Evolutionary conservation across 2,797 vertebrate species (phyloP), one percentile per base, ranked within the genome.

Genomic region (Lithobates sylvaticus): DNA sequence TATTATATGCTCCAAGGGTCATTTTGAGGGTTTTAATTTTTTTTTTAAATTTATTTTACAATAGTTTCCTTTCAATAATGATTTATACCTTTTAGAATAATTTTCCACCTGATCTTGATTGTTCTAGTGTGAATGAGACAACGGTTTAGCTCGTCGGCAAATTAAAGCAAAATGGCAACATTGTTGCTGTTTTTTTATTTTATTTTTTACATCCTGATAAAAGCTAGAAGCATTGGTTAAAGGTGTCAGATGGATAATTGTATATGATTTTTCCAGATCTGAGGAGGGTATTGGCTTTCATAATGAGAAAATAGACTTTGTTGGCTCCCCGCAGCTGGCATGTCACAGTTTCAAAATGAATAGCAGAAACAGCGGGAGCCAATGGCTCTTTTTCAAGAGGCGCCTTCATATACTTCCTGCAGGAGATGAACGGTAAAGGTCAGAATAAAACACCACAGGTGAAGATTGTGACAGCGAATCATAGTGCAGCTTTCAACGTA

Each of bases 291-390:
- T 47, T 75, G 81, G 71, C 58, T 83, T 83, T 75, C 27, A n/a
- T 83, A 75, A 83, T 83, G 71, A 67, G 54, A 75, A 83, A 75
- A 74, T 83, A n/a, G 54, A 75, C 70, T 74, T 10, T 29, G 26
- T 13, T 4, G 58, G 54, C 27, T 47, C 36, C 36, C 71, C 47
- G 80, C 23, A 21, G 70, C 70, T 61, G 47, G 29, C 58, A 61
- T 12, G 34, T 58, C 34, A 15, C 58, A 67, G 36, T 42, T 74
- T 27, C n/a, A 42, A 82, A 82, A 82, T 74, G 34, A 65, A 74
- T 65, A 39, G 18, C 36, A 32, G 42, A 44, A 26, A 15, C 50
- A 73, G n/a, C 9, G 36, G 80, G 16, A 32, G 58, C 32, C 70
- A 71, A 32, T 69, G 27, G 26, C 23, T 61, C 61, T 26, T 54